Evolutionary conservation across 2,113 vertebrate species (phyloP).

Genomic region (Podilymbus podiceps): DNA sequence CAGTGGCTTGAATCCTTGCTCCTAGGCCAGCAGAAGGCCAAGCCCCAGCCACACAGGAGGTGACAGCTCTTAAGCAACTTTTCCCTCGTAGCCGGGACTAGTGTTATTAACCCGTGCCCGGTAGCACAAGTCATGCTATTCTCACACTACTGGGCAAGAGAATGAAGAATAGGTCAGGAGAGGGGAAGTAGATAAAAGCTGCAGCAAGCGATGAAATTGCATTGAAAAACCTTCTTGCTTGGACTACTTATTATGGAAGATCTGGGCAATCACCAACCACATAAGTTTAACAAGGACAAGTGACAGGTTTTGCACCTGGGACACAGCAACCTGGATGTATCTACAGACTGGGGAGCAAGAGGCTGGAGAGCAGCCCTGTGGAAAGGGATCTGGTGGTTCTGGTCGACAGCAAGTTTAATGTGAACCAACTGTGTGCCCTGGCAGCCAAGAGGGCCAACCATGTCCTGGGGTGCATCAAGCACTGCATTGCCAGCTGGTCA

Average conservation of each 20-base stretch:
- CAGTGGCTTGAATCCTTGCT: neutral
- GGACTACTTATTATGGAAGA: neutral
- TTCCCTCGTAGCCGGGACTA: neutral
- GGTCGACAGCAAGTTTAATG: too few relatives aligned
- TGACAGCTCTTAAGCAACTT: neutral
- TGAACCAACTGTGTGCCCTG: too few relatives aligned
- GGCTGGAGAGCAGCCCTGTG: too few relatives aligned
- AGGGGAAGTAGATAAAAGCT: neutral
- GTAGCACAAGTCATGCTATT: neutral
- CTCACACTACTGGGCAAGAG: neutral
- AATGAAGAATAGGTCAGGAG: neutral
- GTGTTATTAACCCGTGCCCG: neutral
- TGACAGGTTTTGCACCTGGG: too few relatives aligned
- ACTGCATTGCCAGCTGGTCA: too few relatives aligned
- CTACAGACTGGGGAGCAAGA: too few relatives aligned
- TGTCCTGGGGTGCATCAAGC: too few relatives aligned
- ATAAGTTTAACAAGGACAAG: too few relatives aligned
- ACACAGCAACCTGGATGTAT: too few relatives aligned
- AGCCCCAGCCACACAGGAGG: neutral
- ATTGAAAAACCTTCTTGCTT: neutral
- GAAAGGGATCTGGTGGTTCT: too few relatives aligned
- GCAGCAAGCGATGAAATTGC: neutral
- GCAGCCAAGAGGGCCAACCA: too few relatives aligned
- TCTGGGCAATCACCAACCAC: too few relatives aligned
- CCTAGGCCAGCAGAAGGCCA: neutral